phyloP scores from a whole-genome alignment of 2,113 vertebrate genomes.

The Oreochromis niloticus region DNA sequence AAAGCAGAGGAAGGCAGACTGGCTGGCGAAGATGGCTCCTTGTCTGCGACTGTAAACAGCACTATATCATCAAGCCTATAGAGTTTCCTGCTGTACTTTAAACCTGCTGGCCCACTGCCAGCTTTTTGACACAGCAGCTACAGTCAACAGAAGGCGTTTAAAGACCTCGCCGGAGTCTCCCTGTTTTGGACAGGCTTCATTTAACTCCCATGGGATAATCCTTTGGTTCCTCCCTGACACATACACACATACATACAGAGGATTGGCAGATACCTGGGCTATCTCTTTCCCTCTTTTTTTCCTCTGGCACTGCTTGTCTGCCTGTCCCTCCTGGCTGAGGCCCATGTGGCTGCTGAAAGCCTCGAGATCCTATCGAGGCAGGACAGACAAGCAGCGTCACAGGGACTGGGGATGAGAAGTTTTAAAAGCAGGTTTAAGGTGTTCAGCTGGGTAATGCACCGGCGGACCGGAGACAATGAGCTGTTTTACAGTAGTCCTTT shows the following conservation, averaged over 20 bases:
- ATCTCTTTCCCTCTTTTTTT: constrained; percentile 70
- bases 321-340: constrained; percentile 48
- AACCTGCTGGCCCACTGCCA: constrained; percentile 67
- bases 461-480: neutral
- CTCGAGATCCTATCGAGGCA: constrained; percentile 40
- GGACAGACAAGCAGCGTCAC: constrained; percentile 38
- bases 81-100: constrained; percentile 65
- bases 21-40: constrained; percentile 42
- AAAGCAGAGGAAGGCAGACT: constrained; percentile 22
- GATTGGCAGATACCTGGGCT: constrained; percentile 50
- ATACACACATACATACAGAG: constrained; percentile 7
- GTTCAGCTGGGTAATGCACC: neutral
- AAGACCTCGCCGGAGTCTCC: constrained; percentile 61
- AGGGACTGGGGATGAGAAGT: constrained; percentile 6
- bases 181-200: constrained; percentile 71
- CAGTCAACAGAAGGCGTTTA: constrained; percentile 54
- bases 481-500: neutral
- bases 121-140: constrained; percentile 44
- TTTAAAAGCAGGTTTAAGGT: neutral
- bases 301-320: constrained; percentile 64
- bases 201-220: constrained; percentile 77
- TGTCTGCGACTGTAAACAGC: constrained; percentile 66
- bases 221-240: constrained; percentile 31
- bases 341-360: constrained; percentile 46
- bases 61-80: constrained; percentile 71